Evolutionary conservation across 2,113 vertebrate genomes (phyloP).

Genomic region (Andinoacara biseriatus): DNA sequence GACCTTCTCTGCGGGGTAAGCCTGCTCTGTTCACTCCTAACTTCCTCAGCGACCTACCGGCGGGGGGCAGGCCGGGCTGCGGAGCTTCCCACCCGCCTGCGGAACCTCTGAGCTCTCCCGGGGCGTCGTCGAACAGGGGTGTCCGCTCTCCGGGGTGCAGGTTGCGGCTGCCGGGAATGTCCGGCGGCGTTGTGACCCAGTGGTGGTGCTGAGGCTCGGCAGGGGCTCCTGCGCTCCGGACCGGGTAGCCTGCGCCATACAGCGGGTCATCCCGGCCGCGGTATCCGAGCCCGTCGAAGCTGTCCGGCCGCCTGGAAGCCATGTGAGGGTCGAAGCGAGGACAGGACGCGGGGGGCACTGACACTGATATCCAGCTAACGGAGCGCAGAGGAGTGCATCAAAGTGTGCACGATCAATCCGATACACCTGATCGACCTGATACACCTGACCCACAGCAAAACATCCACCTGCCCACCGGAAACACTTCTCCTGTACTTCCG

Average conservation of each 20-base stretch:
- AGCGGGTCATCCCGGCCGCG: constrained; percentile 84
- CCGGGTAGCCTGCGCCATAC: constrained; percentile 62
- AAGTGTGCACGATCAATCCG: neutral
- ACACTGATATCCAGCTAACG: neutral
- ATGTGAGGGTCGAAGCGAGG: constrained; percentile 64
- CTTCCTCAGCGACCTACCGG: constrained; percentile 68
- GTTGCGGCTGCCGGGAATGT: constrained; percentile 96
- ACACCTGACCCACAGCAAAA: constrained; percentile 35
- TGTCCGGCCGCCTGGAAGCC: constrained; percentile 91
- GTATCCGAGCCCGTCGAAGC: constrained; percentile 89
- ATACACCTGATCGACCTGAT: too few relatives aligned
- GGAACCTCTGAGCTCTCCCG: constrained; percentile 57
- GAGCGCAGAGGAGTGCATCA: neutral
- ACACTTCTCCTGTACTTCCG: neutral
- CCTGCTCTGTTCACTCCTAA: neutral
- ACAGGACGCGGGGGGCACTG: neutral
- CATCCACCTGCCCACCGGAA: constrained; percentile 39
- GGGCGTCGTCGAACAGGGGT: constrained; percentile 80
- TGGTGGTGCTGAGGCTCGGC: constrained; percentile 82
- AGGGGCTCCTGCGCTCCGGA: constrained; percentile 80
- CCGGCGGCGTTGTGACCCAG: constrained; percentile 93
- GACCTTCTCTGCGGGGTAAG: neutral
- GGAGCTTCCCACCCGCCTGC: constrained; percentile 71
- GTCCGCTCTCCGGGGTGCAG: constrained; percentile 88
- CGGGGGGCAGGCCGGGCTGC: constrained; percentile 70